Evolutionary conservation across 1,140 invertebrate genomes (phyloP).

Genomic region (Teleogryllus occipitalis): DNA sequence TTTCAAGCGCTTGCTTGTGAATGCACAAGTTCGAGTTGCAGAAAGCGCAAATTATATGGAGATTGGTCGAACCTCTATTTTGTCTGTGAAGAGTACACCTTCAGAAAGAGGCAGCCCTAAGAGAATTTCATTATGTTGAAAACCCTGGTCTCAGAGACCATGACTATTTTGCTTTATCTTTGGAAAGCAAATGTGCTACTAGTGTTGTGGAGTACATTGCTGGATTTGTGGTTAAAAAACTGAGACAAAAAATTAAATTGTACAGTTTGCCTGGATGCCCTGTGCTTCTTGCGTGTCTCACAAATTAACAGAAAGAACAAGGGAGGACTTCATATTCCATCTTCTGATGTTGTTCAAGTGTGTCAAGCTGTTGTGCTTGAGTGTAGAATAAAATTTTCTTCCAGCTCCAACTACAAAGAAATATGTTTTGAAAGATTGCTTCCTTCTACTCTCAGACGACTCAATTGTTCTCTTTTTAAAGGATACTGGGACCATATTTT

Average conservation of each 20-base stretch:
- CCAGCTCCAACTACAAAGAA: background rate
- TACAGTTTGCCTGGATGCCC: background rate
- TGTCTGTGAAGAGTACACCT: background rate
- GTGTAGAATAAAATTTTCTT: no score
- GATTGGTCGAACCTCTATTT: background rate
- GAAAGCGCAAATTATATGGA: background rate
- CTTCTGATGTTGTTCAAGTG: conserved; percentile 9
- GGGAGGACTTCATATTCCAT: conserved; percentile 8
- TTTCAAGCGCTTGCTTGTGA: conserved; percentile 28
- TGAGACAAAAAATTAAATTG: conserved; percentile 6
- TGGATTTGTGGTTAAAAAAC: conserved; percentile 10
- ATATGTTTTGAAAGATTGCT: background rate
- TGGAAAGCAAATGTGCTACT: background rate
- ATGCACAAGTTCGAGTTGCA: background rate
- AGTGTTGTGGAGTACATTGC: conserved; percentile 16
- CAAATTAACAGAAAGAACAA: conserved; percentile 14
- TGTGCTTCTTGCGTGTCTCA: background rate
- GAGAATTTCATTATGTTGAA: background rate
- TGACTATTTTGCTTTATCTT: background rate
- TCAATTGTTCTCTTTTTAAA: background rate
- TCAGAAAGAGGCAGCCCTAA: background rate
- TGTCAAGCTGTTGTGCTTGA: background rate
- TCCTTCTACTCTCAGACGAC: background rate
- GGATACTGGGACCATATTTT: background rate
- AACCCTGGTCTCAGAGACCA: background rate